Evolutionary conservation across 2,797 vertebrate genomes (phyloP), one percentile per base, ranked within the genome.

Genomic region (Decapterus maruadsi): DNA sequence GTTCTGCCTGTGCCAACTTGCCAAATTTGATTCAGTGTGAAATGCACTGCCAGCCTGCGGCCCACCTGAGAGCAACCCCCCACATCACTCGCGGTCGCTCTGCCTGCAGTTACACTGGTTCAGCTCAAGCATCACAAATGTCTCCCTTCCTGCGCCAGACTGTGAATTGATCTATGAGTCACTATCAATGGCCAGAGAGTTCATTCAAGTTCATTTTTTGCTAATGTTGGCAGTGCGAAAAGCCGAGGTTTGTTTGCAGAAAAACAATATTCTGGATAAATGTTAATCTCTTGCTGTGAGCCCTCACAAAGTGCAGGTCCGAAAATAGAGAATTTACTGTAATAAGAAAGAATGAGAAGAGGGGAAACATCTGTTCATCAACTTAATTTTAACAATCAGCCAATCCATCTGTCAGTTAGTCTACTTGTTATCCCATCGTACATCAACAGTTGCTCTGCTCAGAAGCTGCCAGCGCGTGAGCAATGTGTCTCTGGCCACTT

Each of bases 401-500:
- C 83, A 64, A 77, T 90, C 83, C 64, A 58, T 90, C 88, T 72
- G 88, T 90, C 89, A 79, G 81, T 86, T 69, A 76, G 82, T 84
- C 83, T 59, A 72, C 83, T 87, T 88, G 89, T 80, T 82, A 87
- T 81, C 79, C 77, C 14, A 31, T 16, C 20, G 81, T 91, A 89
- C 75, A 75, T 89, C 87, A 84, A 71, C 86, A 72, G 72, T 78
- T 78, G 58, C 71, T 80, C 82, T 77, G 71, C 72, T 72, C 61
- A 51, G 69, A 73, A 68, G 62, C 77, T 81, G 89, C 85, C 87
- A 90, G 19, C 53, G 50, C 7, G 62, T 91, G 87, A 90, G 87
- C 84, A 85, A 87, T 68, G 75, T 80, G 77, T 89, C 72, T 89
- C 89, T 90, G 92, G 88, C 80, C 70, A 67, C 85, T 85, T 69